Conservation (phyloP, 1,140 invertebrate species). For the Hypothenemus hampei region DNA sequence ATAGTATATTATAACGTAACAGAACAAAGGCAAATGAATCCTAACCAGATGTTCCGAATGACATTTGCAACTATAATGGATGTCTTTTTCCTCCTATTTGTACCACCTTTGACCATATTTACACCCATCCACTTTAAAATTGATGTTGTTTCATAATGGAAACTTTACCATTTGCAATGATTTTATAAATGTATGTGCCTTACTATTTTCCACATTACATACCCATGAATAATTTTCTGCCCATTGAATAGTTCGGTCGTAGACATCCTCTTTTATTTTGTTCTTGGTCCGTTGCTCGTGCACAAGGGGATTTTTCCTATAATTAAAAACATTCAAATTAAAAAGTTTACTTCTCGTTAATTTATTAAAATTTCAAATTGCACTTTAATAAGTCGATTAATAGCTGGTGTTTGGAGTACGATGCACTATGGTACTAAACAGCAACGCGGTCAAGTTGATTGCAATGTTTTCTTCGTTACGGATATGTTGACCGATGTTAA, state of each 20-base stretch:
- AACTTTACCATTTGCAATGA: not conserved
- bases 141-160: not conserved
- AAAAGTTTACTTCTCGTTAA: not conserved
- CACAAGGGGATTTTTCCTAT: not conserved
- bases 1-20: not conserved
- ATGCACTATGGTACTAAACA: not conserved
- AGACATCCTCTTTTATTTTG: slow-evolving; percentile 25
- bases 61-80: not conserved
- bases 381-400: not conserved
- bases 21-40: not conserved
- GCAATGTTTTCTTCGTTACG: not conserved
- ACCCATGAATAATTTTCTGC: slow-evolving; percentile 26
- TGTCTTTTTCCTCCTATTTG: not conserved
- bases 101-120: not conserved
- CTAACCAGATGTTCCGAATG: not conserved
- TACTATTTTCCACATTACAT: not conserved
- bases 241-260: slow-evolving; percentile 25
- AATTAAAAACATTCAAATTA: slow-evolving; percentile 3
- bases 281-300: slow-evolving; percentile 9
- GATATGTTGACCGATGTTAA: not conserved
- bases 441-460: not conserved
- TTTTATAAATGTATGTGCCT: not conserved
- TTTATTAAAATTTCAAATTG: too few species aligned
- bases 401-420: not conserved
- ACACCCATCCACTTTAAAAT: not conserved